phyloP scores from a whole-genome alignment of 2,888 invertebrate genomes.

The Serripes groenlandicus region DNA sequence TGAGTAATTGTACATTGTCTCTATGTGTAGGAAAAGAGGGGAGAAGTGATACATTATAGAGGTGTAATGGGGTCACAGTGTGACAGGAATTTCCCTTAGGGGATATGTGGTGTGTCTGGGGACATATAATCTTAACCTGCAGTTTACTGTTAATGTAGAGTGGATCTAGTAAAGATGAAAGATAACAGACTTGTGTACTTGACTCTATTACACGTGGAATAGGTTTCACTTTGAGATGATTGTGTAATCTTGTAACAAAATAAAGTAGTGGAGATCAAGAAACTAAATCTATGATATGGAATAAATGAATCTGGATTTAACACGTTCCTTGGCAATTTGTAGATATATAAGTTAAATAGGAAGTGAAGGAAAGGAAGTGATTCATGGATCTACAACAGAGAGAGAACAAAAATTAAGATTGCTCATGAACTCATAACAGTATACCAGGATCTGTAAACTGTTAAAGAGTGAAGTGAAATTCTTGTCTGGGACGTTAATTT shows the following conservation, averaged over 20 bases:
- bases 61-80: conserved; percentile 28
- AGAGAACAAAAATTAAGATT: no score
- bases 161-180: conserved; percentile 24
- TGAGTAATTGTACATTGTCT: neutral
- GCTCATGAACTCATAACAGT: no score
- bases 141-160: conserved; percentile 19
- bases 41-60: conserved; percentile 17
- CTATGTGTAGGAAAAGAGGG: neutral
- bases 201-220: conserved; percentile 14
- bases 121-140: conserved; percentile 5
- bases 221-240: no score
- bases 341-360: no score
- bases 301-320: no score
- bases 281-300: no score
- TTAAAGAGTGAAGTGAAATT: neutral
- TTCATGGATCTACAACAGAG: no score
- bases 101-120: conserved; percentile 21
- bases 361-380: no score
- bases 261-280: no score
- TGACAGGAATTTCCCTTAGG: conserved; percentile 41
- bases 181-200: conserved; percentile 27
- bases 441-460: no score
- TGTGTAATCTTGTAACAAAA: no score
- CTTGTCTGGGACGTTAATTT: conserved; percentile 8
- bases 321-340: no score